These are phyloP conservation scores for Myotis davidii DNA, from an alignment of 2,113 vertebrate species.

Conservation along the genomic window DNA sequence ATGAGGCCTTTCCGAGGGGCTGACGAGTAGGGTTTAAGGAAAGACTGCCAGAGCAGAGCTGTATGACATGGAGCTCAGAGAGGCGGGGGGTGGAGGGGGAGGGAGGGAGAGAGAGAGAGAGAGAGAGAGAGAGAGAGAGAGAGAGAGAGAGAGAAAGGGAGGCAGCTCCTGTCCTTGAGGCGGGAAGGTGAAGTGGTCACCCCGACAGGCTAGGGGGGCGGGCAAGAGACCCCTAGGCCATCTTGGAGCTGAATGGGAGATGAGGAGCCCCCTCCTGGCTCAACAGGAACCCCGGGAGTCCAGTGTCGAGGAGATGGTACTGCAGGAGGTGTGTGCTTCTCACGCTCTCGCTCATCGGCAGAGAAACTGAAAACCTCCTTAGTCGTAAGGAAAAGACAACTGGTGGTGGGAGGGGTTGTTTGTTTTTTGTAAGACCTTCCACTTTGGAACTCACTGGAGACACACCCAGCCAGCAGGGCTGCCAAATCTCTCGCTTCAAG, in stretches of 20 bases:
- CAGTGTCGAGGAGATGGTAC: neutral
- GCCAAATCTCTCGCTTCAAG: slow-evolving; percentile 47
- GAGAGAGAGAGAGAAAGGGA: neutral
- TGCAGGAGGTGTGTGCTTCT: neutral
- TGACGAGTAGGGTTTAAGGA: slow-evolving; percentile 33
- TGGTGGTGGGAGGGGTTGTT: neutral
- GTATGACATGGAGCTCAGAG: neutral
- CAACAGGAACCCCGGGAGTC: neutral
- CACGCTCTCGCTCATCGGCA: neutral
- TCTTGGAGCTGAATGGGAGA: neutral
- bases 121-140: neutral
- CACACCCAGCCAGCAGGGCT: neutral
- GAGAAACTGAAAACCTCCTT: slow-evolving; percentile 36
- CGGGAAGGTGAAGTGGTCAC: neutral
- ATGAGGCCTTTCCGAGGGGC: slow-evolving; percentile 47
- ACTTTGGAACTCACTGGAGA: slow-evolving; percentile 49
- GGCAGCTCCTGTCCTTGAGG: neutral
- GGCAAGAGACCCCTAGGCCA: neutral
- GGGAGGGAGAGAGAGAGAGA: neutral
- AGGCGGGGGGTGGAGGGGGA: neutral
- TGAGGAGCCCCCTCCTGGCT: neutral
- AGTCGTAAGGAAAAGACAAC: neutral
- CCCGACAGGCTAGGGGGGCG: neutral
- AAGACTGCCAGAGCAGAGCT: neutral
- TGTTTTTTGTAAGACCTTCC: neutral